Base-by-base conservation (phyloP, 1,140 invertebrate genomes). In the Megalonaias nervosa region DNA sequence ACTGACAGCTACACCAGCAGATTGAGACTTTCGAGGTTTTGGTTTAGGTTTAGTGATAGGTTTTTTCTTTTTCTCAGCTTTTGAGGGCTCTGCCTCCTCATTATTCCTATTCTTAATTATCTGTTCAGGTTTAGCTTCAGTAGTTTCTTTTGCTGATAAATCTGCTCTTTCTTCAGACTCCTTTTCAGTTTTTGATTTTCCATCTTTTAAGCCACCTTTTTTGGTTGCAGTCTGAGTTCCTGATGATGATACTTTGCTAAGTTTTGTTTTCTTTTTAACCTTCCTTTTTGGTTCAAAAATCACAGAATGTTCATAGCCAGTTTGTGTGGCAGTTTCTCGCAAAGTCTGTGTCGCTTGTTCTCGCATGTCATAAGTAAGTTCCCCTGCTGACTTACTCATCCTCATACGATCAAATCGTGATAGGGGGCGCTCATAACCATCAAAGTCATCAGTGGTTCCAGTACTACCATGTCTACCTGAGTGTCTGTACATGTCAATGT, bases 301-400 rank as follows among this genome's bases (percentile, higher is more conserved):
- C 38, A 82, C 83, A 57, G 77, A 71, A 26, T 82, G 66, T 23
- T 80, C 80, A n/a, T 55, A 65, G 0, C 85, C 84, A 14, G 87
- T 88, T 73, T 86, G 84, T 23, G 86, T 87, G 2, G 83, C 85
- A 69, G 84, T 85, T 56, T 88, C 86, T 26, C 85, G 62, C 58
- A 88, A 74, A 23, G 85, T 84, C 56, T 86, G 82, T 48, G 86
- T 87, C n/a, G 85, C 71, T 67, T 81, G 77, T 66, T 77, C 80
- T 57, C 67, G 60, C 48, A 67, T 69, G 48, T 79, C 71, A 38
- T 82, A 64, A 21, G 77, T 61, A 16, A 89, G 74, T 58, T 88
- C 85, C 59, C 85, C 85, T n/a, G 85, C 75, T 6, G 86, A 88
- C 48, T 76, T 83, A 66, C 80, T 87, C 68, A 81, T 71, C 67